Evolutionary conservation across 2,113 vertebrate species (phyloP), one percentile per base, ranked within the genome.

Genomic region (Otis tarda): DNA sequence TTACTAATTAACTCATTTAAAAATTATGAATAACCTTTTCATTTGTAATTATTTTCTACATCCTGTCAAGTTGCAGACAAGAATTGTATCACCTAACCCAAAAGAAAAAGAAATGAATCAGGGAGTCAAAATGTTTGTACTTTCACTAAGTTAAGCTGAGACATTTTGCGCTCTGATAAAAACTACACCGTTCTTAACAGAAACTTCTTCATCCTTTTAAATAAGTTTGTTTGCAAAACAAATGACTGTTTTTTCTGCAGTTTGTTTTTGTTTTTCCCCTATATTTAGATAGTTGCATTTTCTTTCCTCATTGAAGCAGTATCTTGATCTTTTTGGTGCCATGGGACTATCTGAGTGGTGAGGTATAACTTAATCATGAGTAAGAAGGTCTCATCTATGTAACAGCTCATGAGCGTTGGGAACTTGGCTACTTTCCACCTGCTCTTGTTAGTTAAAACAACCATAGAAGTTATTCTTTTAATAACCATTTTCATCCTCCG

Each of bases 1-100:
- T 98, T 98, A 98, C 98, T 99, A 99, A 99, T 99, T 99, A 99
- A 99, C 98, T 99, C 99, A 99, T 99, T 99, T 99, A 99, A 98
- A 98, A 98, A 98, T 98, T 97, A 97, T 99, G 98, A 99, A 98
- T 99, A 99, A 99, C 99, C 99, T 99, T 99, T 98, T 98, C 97
- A 95, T 98, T 98, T 97, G 95, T 98, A 98, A 98, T 98, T 98
- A 98, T 98, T 98, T 98, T 97, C 94, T 96, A 97, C 95, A 97
- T 97, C 97, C 96, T 97, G 98, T 97, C 98, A 98, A 95, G 94
- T 96, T 91, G 80, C 67, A 94, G 98, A 97, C 63, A 94, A 97
- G 97, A 97, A 97, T 94, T 87, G 39, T 94, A 93, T 97, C 94
- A 89, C 92, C 93, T 96, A 92, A n/a, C 78, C 78, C 55, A 57